These are phyloP conservation scores for Nyctibius bracteatus DNA, from an alignment of 2,113 vertebrate genomes.

Conservation along the genomic window DNA sequence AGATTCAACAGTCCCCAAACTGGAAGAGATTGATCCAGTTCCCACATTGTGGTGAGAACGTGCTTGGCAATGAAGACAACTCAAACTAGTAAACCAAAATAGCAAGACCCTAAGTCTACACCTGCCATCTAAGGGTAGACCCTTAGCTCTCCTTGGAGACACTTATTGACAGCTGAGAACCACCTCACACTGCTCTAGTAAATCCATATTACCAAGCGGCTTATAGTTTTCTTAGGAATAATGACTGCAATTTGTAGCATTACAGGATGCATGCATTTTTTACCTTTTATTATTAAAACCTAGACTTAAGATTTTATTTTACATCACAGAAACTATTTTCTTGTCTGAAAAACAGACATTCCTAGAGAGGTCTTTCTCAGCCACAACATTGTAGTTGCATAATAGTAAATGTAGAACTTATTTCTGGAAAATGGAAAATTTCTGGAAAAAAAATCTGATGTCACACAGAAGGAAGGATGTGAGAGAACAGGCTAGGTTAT, in stretches of 20 bases:
- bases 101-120: not conserved
- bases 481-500: not conserved
- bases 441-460: not conserved
- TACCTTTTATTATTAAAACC: not conserved
- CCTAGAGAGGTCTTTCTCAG: not conserved
- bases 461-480: too few species aligned
- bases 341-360: not conserved
- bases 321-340: too few species aligned
- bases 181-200: not conserved
- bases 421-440: not conserved
- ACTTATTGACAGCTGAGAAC: not conserved
- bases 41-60: not conserved
- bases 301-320: not conserved
- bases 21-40: not conserved
- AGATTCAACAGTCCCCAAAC: not conserved
- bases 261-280: not conserved
- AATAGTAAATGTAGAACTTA: not conserved
- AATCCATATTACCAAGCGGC: accelerated
- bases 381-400: not conserved
- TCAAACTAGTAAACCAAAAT: not conserved
- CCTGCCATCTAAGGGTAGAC: not conserved
- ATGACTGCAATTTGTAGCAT: not conserved
- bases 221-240: not conserved
- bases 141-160: too few species aligned
- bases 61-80: not conserved